phyloP scores from a whole-genome alignment of 2,113 vertebrate genomes.

The Camelus bactrianus region DNA sequence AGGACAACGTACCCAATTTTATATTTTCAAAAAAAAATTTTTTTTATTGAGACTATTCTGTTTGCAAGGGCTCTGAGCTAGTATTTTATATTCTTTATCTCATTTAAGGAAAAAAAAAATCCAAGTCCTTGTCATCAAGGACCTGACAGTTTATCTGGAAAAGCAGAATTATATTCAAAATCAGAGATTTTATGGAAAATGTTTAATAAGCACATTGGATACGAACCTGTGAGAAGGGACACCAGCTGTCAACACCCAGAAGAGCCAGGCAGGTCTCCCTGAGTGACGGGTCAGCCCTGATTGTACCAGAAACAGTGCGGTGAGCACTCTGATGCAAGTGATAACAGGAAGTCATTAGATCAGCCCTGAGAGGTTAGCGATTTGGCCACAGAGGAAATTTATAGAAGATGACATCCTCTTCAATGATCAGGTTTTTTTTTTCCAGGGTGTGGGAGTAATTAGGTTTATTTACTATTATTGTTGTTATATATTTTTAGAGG shows the following conservation, averaged over 20 bases:
- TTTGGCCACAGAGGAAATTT: not conserved
- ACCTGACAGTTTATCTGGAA: not conserved
- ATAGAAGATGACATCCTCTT: not conserved
- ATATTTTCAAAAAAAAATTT: not conserved
- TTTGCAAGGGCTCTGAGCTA: not conserved
- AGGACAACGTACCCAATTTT: not conserved
- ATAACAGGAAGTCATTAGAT: not conserved
- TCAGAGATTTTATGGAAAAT: not conserved
- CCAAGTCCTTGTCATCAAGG: not conserved
- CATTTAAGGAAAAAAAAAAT: constrained; percentile 37
- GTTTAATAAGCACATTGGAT: not conserved
- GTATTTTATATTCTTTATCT: not conserved
- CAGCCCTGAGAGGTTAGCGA: not conserved
- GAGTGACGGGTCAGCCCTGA: not conserved
- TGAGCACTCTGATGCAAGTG: rapidly evolving
- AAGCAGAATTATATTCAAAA: constrained; percentile 23
- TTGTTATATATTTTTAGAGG: no score
- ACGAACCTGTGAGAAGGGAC: not conserved
- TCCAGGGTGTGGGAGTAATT: no score
- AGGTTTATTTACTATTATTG: no score
- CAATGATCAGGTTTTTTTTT: not conserved
- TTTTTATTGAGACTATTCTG: not conserved
- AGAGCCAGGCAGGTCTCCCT: not conserved
- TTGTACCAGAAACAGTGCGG: rapidly evolving
- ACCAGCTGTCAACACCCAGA: not conserved